Evolutionary conservation across 1,140 invertebrate genomes (phyloP), one percentile per base, ranked within the genome.

Genomic region (Hyles euphorbiae): DNA sequence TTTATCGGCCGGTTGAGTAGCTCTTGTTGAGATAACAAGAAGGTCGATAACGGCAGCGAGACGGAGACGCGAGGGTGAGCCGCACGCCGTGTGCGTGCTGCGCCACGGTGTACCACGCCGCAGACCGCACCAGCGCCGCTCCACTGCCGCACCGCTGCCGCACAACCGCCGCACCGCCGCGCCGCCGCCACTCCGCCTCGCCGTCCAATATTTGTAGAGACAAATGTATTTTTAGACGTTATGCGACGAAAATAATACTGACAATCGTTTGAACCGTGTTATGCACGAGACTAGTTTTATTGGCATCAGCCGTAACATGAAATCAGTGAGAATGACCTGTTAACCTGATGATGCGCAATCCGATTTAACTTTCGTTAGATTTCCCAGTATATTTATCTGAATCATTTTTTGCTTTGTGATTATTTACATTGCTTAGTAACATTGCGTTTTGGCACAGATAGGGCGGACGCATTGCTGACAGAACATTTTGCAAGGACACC

Each of bases 1-100:
- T 83, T 88, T 88, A 88, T 88, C 85, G 79, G 67, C 58, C 60
- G 62, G 68, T 61, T 60, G 67, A 70, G 66, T 78, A 82, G 80
- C 70, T 84, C 81, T 82, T 83, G 75, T 82, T 65, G 50, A 76
- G 76, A 83, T 88, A 81, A 80, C 53, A 63, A 81, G 69, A 83
- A 87, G 78, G 76, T 80, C 76, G 79, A 81, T 82, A 81, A 72
- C 71, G 59, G 63, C 56, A 46, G 34, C 46, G 59, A 57, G 58
- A 61, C 62, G 63, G 56, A 57, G 56, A 59, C 62, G 63, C 58
- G 61, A 59, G 61, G 60, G 56, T 65, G 69, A 47, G 46, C 10
- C 7, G 46, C 62, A 60, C 63, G 63, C 68, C 64, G 70, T 64
- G 68, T 57, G 60, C 59, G 59, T 60, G 47, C 57, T 52, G 49